A percentile compares a stretch with the other conserved stretches of the same genome.
Evolutionary conservation across 2,888 invertebrate species (phyloP).

Genomic region (Athripsodes cinereus): DNA sequence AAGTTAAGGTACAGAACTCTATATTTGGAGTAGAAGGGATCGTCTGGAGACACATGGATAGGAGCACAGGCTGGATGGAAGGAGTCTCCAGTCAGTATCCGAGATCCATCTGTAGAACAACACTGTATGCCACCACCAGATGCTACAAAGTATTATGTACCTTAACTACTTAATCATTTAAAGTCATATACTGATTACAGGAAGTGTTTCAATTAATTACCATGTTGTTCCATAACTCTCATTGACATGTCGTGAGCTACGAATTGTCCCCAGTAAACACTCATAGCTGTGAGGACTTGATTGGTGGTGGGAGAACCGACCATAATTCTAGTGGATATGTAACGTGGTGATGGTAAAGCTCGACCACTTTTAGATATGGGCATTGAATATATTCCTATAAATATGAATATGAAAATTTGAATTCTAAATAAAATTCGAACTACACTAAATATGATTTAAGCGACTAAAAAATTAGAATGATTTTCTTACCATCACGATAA

Average conservation of each 20-base stretch:
- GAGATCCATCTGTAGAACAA: slow-evolving; percentile 43
- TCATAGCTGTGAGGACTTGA: slow-evolving; percentile 48
- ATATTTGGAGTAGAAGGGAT: slow-evolving; percentile 47
- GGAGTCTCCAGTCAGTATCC: slow-evolving; percentile 40
- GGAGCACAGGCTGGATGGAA: slow-evolving; percentile 56
- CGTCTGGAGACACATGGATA: slow-evolving; percentile 50
- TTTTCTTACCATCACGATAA: slow-evolving; percentile 53
- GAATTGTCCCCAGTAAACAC: slow-evolving; percentile 71
- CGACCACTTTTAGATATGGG: slow-evolving; percentile 48
- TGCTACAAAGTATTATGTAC: slow-evolving; percentile 1
- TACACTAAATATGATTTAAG: too few species aligned
- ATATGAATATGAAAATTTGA: not conserved
- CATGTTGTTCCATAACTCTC: slow-evolving; percentile 55
- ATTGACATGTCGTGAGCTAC: slow-evolving; percentile 63
- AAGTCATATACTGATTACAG: not conserved
- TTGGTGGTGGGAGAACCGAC: slow-evolving; percentile 48
- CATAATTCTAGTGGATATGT: slow-evolving; percentile 58
- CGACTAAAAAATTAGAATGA: too few species aligned
- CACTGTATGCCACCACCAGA: slow-evolving; percentile 47
- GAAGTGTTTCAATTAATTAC: slow-evolving; percentile 31
- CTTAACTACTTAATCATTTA: not conserved
- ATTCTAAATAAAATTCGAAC: not conserved
- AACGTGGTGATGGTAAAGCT: slow-evolving; percentile 57
- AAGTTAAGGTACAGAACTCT: slow-evolving; percentile 54
- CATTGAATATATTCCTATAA: slow-evolving; percentile 45